A percentile compares a stretch with the other conserved stretches of the same genome.
Evolutionary conservation across 2,888 invertebrate genomes (phyloP).

Genomic region (Polyommatus icarus): DNA sequence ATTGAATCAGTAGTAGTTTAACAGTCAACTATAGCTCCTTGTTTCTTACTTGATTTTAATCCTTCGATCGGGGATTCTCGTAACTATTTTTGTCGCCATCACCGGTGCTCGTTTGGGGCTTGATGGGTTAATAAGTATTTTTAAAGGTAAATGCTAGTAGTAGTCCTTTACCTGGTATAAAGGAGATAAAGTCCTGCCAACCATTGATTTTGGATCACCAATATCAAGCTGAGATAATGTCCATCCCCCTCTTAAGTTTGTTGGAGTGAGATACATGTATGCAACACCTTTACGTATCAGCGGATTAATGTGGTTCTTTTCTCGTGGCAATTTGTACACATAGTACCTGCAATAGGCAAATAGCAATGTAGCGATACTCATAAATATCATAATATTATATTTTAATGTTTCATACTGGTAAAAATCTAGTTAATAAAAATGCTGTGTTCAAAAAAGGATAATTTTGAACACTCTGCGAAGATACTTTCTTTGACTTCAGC

Average conservation of each 20-base stretch:
- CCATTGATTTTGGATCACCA: slow-evolving; percentile 81
- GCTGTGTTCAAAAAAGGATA: neutral
- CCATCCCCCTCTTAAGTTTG: slow-evolving; percentile 82
- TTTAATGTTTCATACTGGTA: neutral
- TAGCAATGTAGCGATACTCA: neutral
- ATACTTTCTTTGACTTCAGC: neutral
- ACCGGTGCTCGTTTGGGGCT: too few relatives aligned
- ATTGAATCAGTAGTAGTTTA: too few relatives aligned
- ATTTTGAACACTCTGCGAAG: neutral
- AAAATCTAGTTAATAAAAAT: too few relatives aligned
- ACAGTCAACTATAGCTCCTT: too few relatives aligned
- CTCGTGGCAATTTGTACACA: slow-evolving; percentile 88
- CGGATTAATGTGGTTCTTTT: slow-evolving; percentile 76
- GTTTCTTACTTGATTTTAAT: too few relatives aligned
- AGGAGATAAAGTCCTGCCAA: slow-evolving; percentile 83
- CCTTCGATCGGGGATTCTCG: too few relatives aligned
- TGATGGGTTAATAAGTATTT: too few relatives aligned
- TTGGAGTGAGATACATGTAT: slow-evolving; percentile 86
- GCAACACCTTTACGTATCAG: slow-evolving; percentile 82
- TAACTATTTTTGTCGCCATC: too few relatives aligned
- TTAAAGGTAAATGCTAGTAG: too few relatives aligned
- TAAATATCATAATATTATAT: too few relatives aligned
- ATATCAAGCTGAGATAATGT: slow-evolving; percentile 83
- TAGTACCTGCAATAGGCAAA: slow-evolving; percentile 84
- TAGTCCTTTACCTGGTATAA: slow-evolving; percentile 68